Evolutionary conservation across 2,113 vertebrate species (phyloP), one percentile per base, ranked within the genome.

Genomic region (Psittacula cyanocephala): DNA sequence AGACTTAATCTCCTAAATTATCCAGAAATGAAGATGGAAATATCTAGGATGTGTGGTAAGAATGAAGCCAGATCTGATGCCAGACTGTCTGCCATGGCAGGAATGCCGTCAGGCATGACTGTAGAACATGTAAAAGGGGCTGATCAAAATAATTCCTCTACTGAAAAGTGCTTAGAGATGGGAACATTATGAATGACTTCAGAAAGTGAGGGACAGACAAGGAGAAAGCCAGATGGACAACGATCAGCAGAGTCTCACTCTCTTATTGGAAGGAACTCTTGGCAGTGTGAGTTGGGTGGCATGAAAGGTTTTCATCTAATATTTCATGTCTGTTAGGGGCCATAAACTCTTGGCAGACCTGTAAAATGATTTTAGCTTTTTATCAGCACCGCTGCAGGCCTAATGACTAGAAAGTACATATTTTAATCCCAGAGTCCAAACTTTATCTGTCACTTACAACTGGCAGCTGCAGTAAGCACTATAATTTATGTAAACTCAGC

Each of bases 1-100:
- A 96, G 93, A 57, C 96, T 95, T 97, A 96, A 93, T 97, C 96
- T 96, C 86, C 74, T 89, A 96, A 96, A 95, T 96, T 97, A 95
- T 92, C 92, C 92, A 95, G 92, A 96, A 96, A 94, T 84, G 74
- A 89, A 89, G 83, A 82, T 96, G 88, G 96, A 94, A 96, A 87
- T 96, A 96, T 94, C 93, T 96, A 72, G 92, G 90, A 95, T 95
- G 78, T 89, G 77, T 89, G 91, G 93, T 92, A 94, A 96, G 91
- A 93, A 82, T 92, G 77, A 89, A 94, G 86, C 86, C 70, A 91
- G 91, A 89, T 93, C 88, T 96, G 93, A 92, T 96, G 86, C 92
- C 88, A 96, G 86, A 91, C 83, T 94, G 91, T 93, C 93, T 96
- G 84, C 92, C 85, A 86, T 78, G 81, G 93, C 84, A 94, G 67